Conservation (phyloP, 64 coral and sea anemone genomes). For the Hydrozoanthus tunicans region DNA sequence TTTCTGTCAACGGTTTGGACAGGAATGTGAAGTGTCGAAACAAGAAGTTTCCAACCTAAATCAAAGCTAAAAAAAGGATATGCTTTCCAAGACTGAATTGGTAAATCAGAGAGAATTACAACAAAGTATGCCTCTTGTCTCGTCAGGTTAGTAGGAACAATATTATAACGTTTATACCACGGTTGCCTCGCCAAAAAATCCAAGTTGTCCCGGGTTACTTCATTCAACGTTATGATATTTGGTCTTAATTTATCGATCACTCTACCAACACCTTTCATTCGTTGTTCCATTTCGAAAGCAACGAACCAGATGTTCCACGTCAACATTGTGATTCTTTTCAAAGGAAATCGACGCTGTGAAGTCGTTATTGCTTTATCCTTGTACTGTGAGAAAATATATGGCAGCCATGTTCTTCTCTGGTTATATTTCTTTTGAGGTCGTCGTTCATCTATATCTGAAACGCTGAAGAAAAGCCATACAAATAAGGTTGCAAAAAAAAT, state of each 20-base stretch:
- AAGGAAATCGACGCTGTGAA: neutral
- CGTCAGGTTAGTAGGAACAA: conserved; percentile 36
- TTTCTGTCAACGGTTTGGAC: neutral
- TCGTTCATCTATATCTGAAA: neutral
- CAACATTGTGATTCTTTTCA: conserved; percentile 43
- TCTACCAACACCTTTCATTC: conserved; percentile 67
- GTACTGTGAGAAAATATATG: neutral
- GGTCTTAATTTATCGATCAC: conserved; percentile 54
- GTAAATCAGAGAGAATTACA: conserved; percentile 61
- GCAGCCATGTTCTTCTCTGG: neutral
- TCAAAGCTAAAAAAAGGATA: conserved; percentile 60
- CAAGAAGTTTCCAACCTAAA: conserved; percentile 56
- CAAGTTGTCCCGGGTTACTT: conserved; percentile 65
- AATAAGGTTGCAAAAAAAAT: neutral
- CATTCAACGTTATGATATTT: conserved; percentile 76
- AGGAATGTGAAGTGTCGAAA: conserved; percentile 28
- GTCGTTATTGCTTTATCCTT: neutral
- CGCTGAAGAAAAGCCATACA: conserved; percentile 1
- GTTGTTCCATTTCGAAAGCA: conserved; percentile 6
- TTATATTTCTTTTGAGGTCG: neutral
- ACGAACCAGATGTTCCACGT: conserved; percentile 73
- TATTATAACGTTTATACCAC: conserved; percentile 59
- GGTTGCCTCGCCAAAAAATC: conserved; percentile 38
- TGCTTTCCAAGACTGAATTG: conserved; percentile 54
- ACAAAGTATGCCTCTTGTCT: conserved; percentile 58